Base-by-base conservation (phyloP, 53 echinoderm and acorn worm genomes). In the Pentamera pediparva region DNA sequence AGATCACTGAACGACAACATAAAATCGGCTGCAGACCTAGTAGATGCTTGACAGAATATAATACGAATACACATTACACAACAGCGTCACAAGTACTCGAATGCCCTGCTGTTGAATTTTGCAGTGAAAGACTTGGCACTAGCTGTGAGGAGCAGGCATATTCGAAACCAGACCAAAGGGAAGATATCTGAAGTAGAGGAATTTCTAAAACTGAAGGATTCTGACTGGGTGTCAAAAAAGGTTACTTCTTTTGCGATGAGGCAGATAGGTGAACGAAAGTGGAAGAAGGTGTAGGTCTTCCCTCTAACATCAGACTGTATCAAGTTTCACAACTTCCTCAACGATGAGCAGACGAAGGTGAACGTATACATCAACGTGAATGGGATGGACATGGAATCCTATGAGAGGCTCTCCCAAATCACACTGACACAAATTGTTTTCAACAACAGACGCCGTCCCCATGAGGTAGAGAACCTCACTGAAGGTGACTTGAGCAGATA, bases 251-350 rank as follows among this genome's bases (percentile, higher is more conserved):
- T 47, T 32, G 87, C 87, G 0, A 76, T 59, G 20, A 73, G 78
- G 1, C 87, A 87, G 73, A 45, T 53, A 52, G 55, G 65, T 24
- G 82, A 77, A 35, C 57, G 11, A 30, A 17, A 25, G 2, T 87
- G 82, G 78, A 82, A 72, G 39, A 41, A 58, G 24, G 56, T 82
- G 24, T 61, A 77, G 35, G 29, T 77, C 2, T 74, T 87, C 18
- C 82, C 82, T 22, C 78, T 87, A 12, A 86, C 86, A 15, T 65
- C 83, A 9, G 86, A 86, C 55, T 82, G 81, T 59, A 55, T 82
- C 1, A 76, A 82, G 37, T 76, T 81, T 13, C 69, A 86, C 47
- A 24, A 7, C 13, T 77, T 41, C 37, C 62, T 86, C 0, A 31
- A 37, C 2, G 24, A 75, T 37, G 28, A 38, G 13, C 76, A 81